Conservation (phyloP, 2,797 vertebrate species). For the Pterois miles region DNA sequence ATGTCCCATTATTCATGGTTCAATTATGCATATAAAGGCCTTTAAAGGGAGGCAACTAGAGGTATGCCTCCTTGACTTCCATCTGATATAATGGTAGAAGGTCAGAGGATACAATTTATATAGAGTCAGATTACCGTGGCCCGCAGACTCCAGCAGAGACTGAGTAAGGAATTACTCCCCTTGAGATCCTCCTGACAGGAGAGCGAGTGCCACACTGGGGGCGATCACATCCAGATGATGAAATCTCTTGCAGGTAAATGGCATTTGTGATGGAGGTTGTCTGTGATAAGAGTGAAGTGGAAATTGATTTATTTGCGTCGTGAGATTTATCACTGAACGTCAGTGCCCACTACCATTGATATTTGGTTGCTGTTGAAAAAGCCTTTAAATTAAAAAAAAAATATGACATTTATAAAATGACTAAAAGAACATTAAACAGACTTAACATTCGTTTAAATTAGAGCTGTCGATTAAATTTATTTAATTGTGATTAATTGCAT, state of each 20-base stretch:
- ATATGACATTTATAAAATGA: neutral
- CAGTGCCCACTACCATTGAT: slow-evolving; percentile 8
- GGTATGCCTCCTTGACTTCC: slow-evolving; percentile 40
- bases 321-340: slow-evolving; percentile 12
- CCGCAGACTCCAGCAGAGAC: slow-evolving; percentile 37
- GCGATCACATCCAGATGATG: slow-evolving; percentile 51
- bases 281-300: slow-evolving; percentile 14
- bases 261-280: slow-evolving; percentile 36
- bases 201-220: slow-evolving; percentile 44
- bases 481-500: no score
- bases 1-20: slow-evolving; percentile 41
- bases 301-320: slow-evolving; percentile 32
- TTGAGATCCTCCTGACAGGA: slow-evolving; percentile 47
- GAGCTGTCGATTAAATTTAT: no score
- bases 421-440: neutral
- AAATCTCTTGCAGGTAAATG: slow-evolving; percentile 56
- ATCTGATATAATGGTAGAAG: slow-evolving; percentile 48
- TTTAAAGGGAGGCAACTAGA: slow-evolving; percentile 18
- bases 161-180: slow-evolving; percentile 49
- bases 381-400: slow-evolving; percentile 8
- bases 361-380: neutral
- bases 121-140: slow-evolving; percentile 41
- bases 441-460: neutral
- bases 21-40: slow-evolving; percentile 36
- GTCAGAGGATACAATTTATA: slow-evolving; percentile 46